Base-by-base conservation (phyloP, 2,113 vertebrate species). In the Bagarius yarrelli region DNA sequence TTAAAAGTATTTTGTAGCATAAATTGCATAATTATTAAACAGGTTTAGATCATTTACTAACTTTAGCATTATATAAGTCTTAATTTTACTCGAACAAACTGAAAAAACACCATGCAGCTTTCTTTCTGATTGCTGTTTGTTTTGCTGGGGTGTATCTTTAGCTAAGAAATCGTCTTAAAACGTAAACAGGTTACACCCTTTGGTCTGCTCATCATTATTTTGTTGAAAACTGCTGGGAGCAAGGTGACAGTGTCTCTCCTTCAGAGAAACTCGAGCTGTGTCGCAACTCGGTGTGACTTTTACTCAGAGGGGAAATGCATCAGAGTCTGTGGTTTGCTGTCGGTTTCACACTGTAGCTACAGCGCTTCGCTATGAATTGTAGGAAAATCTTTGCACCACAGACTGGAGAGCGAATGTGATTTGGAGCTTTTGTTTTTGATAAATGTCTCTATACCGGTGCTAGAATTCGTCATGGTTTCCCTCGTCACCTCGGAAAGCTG, bases 341-440 rank as follows among this genome's bases (percentile, higher is more conserved):
- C 47, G 81, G 84, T 87, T 88, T 87, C 84, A 72, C 83, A 87
- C 84, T 87, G 83, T 87, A 87, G 85, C 84, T 86, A 64, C 79
- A 87, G 82, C 61, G 69, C 69, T 78, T 81, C 76, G 67, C 81
- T 85, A 83, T 85, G 79, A 85, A 86, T 88, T 74, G 83, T 81
- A 83, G 82, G 80, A 83, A 88, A 82, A 84, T 85, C 76, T 80
- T 79, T 81, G 79, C 78, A 83, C 74, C 75, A 63, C 67, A 63
- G 27, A 36, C 23, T 77, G 80, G 69, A 70, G 59, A 79, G 44
- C 82, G 77, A 70, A 69, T 80, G 69, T 87, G 81, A 81, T 78
- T 79, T 82, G 3, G 6, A 72, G 32, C 57, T 72, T 71, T 81
- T 36, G 55, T 76, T 71, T 67, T 85, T 55, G 55, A 79, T 50